Conservation (phyloP, 2,113 vertebrate species). For the Macaca nemestrina region DNA sequence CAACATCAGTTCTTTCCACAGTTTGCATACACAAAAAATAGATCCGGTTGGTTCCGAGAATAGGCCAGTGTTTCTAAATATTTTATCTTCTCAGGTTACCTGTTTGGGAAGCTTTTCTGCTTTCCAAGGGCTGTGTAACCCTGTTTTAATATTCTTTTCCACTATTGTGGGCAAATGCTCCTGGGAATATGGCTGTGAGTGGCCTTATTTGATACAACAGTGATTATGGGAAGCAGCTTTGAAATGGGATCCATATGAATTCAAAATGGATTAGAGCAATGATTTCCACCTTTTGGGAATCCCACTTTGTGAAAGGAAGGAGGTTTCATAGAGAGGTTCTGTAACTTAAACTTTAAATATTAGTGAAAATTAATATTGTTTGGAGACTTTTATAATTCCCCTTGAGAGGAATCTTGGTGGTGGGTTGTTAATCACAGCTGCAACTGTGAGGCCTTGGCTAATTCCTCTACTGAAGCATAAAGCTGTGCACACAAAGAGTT, state of each 20-base stretch:
- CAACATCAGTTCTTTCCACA: not conserved
- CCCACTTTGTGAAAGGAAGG: not conserved
- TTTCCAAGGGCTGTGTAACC: not conserved
- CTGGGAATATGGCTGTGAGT: not conserved
- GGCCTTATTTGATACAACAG: not conserved
- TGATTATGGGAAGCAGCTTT: conserved; percentile 2
- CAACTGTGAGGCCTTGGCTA: too few relatives aligned
- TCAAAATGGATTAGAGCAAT: not conserved
- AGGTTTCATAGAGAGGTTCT: not conserved
- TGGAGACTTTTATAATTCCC: not conserved
- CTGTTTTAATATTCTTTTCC: not conserved
- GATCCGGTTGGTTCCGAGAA: not conserved
- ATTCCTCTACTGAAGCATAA: not conserved
- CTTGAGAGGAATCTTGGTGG: not conserved
- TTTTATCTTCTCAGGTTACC: conserved; percentile 18
- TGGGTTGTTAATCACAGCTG: not conserved
- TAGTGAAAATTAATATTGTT: conserved; percentile 10
- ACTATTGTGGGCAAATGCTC: not conserved
- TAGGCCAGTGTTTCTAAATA: not conserved
- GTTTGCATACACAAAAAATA: not conserved
- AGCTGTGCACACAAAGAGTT: not conserved
- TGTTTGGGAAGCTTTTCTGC: not conserved
- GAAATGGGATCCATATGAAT: conserved; percentile 37
- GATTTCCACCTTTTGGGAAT: not conserved
- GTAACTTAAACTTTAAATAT: conserved; percentile 18